Evolutionary conservation across 1,140 invertebrate genomes (phyloP).

Genomic region (Theocolax elegans): DNA sequence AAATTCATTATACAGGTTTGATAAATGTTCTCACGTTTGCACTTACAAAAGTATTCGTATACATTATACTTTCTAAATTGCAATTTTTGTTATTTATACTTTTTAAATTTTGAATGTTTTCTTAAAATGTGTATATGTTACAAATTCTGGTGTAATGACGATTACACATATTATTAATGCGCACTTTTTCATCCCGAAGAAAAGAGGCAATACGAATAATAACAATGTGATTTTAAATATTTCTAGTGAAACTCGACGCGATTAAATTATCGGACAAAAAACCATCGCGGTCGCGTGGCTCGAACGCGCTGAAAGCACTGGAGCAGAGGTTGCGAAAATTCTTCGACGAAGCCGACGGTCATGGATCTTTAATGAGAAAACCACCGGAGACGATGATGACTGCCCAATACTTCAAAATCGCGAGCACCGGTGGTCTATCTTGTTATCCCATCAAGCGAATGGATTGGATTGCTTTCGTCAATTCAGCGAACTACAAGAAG

Average conservation of each 20-base stretch:
- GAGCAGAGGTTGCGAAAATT: constrained; percentile 18
- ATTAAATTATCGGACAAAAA: constrained; percentile 2
- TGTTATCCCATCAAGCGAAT: neutral
- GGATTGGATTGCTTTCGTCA: constrained; percentile 26
- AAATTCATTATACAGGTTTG: too few relatives aligned
- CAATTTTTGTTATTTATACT: too few relatives aligned
- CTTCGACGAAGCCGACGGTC: constrained; percentile 31
- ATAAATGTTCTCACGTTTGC: too few relatives aligned
- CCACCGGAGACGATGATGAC: constrained; percentile 25
- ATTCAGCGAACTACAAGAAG: constrained; percentile 11
- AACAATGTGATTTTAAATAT: too few relatives aligned
- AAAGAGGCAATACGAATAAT: too few relatives aligned
- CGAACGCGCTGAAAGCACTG: constrained; percentile 2
- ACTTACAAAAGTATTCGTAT: too few relatives aligned
- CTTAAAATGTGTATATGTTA: too few relatives aligned
- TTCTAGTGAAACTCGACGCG: constrained; percentile 32
- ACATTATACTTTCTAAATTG: too few relatives aligned
- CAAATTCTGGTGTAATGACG: too few relatives aligned
- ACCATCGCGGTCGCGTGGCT: neutral
- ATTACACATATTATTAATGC: too few relatives aligned
- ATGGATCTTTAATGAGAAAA: constrained; percentile 19
- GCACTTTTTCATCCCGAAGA: too few relatives aligned
- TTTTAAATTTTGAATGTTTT: too few relatives aligned
- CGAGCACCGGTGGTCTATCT: neutral
- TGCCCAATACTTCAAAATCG: constrained; percentile 20